phyloP scores from a whole-genome alignment of 1,140 invertebrate species.

The Lasioglossum albipes region DNA sequence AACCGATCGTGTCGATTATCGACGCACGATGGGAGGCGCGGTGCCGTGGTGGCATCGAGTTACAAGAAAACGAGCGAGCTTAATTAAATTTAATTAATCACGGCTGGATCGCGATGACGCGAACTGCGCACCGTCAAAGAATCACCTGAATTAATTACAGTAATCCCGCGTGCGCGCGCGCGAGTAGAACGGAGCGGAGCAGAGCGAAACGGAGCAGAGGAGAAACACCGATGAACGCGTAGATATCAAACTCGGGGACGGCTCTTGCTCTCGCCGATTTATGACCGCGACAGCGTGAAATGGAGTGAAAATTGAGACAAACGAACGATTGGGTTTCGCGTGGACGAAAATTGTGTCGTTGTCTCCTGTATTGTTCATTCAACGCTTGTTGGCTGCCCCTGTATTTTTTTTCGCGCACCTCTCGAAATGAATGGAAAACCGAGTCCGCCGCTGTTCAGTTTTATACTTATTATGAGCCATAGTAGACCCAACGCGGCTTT shows the following conservation, averaged over 20 bases:
- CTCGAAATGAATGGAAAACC: no score
- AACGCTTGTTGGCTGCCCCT: no score
- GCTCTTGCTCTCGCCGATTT: conserved; percentile 4
- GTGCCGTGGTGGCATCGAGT: neutral
- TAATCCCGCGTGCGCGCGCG: neutral
- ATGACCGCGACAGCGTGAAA: neutral
- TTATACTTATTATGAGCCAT: no score
- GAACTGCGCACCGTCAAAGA: conserved; percentile 4
- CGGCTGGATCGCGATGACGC: conserved; percentile 23
- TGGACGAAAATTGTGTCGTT: neutral
- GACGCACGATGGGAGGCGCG: neutral
- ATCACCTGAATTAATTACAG: conserved; percentile 38
- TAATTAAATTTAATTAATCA: conserved; percentile 47
- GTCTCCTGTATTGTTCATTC: neutral
- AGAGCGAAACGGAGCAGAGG: no score
- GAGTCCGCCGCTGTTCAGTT: no score
- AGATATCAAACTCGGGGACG: neutral
- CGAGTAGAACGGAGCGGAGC: no score
- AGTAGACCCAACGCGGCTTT: no score
- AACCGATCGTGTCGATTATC: conserved; percentile 40
- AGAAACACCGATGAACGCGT: conserved; percentile 1
- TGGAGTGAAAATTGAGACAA: neutral
- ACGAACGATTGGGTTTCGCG: neutral
- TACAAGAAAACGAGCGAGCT: conserved; percentile 39
- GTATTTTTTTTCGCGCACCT: no score